Evolutionary conservation across 2,113 vertebrate genomes (phyloP).

Genomic region (Danionella cerebrum): DNA sequence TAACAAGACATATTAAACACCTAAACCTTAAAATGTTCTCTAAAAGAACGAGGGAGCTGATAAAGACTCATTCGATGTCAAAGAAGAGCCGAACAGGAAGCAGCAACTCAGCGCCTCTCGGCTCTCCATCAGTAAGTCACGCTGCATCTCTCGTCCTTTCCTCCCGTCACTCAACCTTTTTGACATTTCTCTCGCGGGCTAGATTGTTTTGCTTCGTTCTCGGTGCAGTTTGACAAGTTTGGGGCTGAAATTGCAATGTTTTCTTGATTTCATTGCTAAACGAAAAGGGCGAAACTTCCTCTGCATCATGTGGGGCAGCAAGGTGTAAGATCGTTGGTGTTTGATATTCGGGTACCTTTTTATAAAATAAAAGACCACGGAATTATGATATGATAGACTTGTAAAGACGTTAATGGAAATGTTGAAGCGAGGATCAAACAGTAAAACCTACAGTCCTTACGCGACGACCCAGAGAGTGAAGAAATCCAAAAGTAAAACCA

Average conservation of each 20-base stretch:
- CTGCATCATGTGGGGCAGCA: background rate
- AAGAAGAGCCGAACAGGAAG: constrained; percentile 89
- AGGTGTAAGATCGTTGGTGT: background rate
- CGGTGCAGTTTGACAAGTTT: background rate
- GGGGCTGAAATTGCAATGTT: too few species aligned
- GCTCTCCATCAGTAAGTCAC: constrained; percentile 70
- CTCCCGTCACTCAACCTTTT: constrained; percentile 29
- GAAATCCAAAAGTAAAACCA: constrained; percentile 42
- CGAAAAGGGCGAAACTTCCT: background rate
- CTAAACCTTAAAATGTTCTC: constrained; percentile 76
- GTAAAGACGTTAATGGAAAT: constrained; percentile 36
- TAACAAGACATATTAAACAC: constrained; percentile 44
- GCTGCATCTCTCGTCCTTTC: constrained; percentile 23
- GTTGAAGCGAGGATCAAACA: constrained; percentile 55
- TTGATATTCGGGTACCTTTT: background rate
- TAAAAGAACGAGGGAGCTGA: constrained; percentile 85
- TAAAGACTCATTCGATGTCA: constrained; percentile 91
- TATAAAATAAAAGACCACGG: too few species aligned
- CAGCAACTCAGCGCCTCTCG: constrained; percentile 67
- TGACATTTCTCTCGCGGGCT: background rate
- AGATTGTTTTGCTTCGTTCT: background rate
- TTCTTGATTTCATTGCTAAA: background rate
- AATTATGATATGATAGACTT: background rate
- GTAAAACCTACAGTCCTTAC: constrained; percentile 72
- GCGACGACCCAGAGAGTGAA: constrained; percentile 53